Evolutionary conservation across 2,113 vertebrate species (phyloP).

Genomic region (Brachionichthys hirsutus): DNA sequence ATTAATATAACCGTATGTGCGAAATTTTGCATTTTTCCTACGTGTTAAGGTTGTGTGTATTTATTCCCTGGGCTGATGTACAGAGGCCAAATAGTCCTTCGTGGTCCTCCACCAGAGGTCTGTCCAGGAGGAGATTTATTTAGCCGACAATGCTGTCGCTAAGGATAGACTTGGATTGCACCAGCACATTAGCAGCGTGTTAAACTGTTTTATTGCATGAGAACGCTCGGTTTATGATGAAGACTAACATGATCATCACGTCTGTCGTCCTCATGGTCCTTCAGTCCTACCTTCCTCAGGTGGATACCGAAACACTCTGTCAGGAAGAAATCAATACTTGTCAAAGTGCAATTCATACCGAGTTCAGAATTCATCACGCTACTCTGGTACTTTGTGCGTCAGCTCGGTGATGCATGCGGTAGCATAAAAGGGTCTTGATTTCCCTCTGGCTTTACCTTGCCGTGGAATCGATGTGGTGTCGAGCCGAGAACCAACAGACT

Average conservation of each 20-base stretch:
- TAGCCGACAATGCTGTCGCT: neutral
- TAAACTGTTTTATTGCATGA: slow-evolving; percentile 19
- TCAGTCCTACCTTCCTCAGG: slow-evolving; percentile 12
- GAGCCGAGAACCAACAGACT: slow-evolving; percentile 33
- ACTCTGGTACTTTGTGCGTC: slow-evolving; percentile 25
- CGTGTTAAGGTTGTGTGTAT: neutral
- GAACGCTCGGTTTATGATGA: slow-evolving; percentile 36
- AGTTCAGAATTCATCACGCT: slow-evolving; percentile 41
- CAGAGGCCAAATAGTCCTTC: neutral
- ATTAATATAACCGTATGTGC: neutral
- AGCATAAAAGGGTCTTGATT: slow-evolving; percentile 49
- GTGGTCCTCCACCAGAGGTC: neutral
- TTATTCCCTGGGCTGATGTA: neutral
- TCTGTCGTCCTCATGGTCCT: slow-evolving; percentile 1
- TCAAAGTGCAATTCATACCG: slow-evolving; percentile 27
- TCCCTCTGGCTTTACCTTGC: slow-evolving; percentile 37
- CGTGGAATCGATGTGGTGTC: slow-evolving; percentile 43
- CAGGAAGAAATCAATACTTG: slow-evolving; percentile 51
- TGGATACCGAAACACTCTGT: slow-evolving; percentile 41
- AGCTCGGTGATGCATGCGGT: slow-evolving; percentile 39
- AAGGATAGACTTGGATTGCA: neutral
- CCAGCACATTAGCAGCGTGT: slow-evolving; percentile 16
- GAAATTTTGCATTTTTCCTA: neutral
- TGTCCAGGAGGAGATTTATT: neutral
- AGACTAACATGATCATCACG: slow-evolving; percentile 2